These are phyloP conservation scores for Oryzias melastigma DNA, from an alignment of 2,113 vertebrate species.

Conservation along the genomic window DNA sequence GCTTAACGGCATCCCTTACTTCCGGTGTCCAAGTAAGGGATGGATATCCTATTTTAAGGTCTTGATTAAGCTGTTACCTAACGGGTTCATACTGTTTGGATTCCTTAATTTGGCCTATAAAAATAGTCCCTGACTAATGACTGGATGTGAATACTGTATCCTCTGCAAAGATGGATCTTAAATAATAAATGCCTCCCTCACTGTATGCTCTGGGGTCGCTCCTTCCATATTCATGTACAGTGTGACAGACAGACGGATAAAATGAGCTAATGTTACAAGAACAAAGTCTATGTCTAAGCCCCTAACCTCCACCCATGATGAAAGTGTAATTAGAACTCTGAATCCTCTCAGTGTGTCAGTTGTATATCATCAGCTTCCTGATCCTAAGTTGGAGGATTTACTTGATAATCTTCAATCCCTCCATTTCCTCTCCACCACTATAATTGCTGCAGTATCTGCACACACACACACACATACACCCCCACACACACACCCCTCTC, in stretches of 20 bases:
- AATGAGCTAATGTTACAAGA: constrained; percentile 7
- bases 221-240: background rate
- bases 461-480: background rate
- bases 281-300: constrained; percentile 15
- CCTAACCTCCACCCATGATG: constrained; percentile 17
- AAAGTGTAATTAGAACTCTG: constrained; percentile 50
- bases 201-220: background rate
- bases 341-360: constrained; percentile 23
- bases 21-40: no score
- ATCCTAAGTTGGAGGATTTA: constrained; percentile 26
- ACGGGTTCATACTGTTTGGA: constrained; percentile 5
- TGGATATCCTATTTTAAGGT: no score
- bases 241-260: constrained; percentile 4
- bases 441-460: constrained; percentile 4
- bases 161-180: background rate
- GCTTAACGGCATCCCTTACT: no score
- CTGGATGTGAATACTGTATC: background rate
- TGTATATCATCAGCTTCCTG: constrained; percentile 48
- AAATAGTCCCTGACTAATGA: constrained; percentile 9
- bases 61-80: constrained; percentile 19
- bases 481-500: background rate
- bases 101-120: constrained; percentile 2
- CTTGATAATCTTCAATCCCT: constrained; percentile 21
- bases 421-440: constrained; percentile 14
- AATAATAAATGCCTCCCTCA: background rate